Base-by-base conservation (phyloP, 2,888 invertebrate species). In the Saturnia japonica region DNA sequence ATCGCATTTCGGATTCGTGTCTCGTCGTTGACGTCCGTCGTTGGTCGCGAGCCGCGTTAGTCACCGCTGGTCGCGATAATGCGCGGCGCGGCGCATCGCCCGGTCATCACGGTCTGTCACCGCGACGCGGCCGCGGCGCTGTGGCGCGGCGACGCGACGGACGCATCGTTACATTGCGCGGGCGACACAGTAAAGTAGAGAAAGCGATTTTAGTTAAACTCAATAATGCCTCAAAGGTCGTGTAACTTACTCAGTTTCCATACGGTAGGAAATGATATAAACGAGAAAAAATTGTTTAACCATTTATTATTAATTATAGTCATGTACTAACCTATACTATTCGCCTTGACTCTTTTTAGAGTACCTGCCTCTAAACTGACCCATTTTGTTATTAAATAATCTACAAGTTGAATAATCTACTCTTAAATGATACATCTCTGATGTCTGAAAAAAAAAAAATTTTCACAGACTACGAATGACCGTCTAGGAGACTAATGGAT, bases 1-100 rank as follows among this genome's bases (percentile, higher is more conserved):
- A 25, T 40, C 66, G 43, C 28, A 66, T 66, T 70, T 67, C 67
- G 64, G 54, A 70, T 66, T 67, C 66, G 66, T 54, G 54, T 66
- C 66, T 66, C 42, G 70, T 70, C 51, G 51, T 47, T 51, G 66
- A 28, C 66, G 64, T n/a, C 64, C 34, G 69, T 40, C 40, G 42
- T 40, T 43, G 69, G 64, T n/a, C 14, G 64, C 45, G 64, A 34
- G 25, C 34, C 70, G 67, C 67, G 43, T 70, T 67, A 70, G 40
- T 70, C 70, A 70, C 42, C 66, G 66, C 40, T 9, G 28, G 64
- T 64, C 64, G 64, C 64, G 64, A 64, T 64, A 64, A 40, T 40
- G 40, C 64, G 3, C 6, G 6, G 34, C 2, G 64, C 64, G 40
- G 60, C 28, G 28, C 60, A 8, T 40, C 40, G 64, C 64, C 40